Percentiles rank a stretch among this genome's conserved stretches.
Evolutionary conservation across 2,888 invertebrate species (phyloP).

Genomic region (Sinelater perroti): DNA sequence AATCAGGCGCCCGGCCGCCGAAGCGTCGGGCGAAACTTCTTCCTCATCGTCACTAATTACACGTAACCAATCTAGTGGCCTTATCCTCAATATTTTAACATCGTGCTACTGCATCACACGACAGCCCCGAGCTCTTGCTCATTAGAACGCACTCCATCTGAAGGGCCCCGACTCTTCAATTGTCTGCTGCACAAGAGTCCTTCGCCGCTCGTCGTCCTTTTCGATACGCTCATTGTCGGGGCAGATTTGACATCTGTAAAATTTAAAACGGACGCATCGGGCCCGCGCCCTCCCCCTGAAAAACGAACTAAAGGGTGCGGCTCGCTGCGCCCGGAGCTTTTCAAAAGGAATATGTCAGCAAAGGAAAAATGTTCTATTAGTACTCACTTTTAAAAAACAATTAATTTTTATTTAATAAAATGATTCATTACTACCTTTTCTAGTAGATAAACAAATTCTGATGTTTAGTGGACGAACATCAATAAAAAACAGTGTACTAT

Average conservation of each 20-base stretch:
- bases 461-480: too few species aligned
- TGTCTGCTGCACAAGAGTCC: slow-evolving; percentile 40
- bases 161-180: slow-evolving; percentile 43
- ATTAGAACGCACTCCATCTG: slow-evolving; percentile 46
- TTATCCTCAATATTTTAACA: slow-evolving; percentile 41
- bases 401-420: too few species aligned
- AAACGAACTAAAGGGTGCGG: too few species aligned
- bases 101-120: slow-evolving; percentile 36
- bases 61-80: slow-evolving; percentile 41
- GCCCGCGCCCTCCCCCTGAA: too few species aligned
- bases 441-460: too few species aligned
- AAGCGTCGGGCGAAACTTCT: slow-evolving; percentile 25
- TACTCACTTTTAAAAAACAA: too few species aligned
- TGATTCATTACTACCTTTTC: too few species aligned
- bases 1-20: slow-evolving; percentile 1
- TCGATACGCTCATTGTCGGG: slow-evolving; percentile 31
- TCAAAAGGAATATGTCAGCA: too few species aligned
- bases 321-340: too few species aligned
- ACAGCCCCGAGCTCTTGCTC: slow-evolving; percentile 42
- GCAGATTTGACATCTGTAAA: slow-evolving; percentile 26
- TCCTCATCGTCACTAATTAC: slow-evolving; percentile 37
- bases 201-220: slow-evolving; percentile 35
- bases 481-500: too few species aligned
- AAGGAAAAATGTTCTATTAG: too few species aligned
- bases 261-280: background rate